Base-by-base conservation (phyloP, 2,113 vertebrate species). In the Cryptotis parvus region DNA sequence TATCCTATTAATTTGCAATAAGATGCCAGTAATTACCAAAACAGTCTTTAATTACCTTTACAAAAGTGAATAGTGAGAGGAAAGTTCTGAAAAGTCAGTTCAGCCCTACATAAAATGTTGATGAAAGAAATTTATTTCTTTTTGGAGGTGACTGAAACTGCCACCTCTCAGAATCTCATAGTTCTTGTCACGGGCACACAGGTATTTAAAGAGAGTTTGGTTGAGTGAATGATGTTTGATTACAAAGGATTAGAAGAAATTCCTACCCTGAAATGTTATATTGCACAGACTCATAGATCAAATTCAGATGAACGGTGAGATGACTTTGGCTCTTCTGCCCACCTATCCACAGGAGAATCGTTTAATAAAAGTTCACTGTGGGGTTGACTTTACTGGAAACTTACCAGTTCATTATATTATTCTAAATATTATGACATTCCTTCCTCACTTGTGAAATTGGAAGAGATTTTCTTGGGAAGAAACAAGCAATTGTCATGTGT, bases 391-490 rank as follows among this genome's bases (percentile, higher is more conserved):
- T 89, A 70, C 18, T 94, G 82, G 74, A 85, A 85, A 29, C 16
- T 69, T 77, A 88, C 66, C 78, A 88, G 58, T 20, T 91, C 52
- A 87, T 91, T 93, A 52, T 90, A 79, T 95, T 86, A 87, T 93
- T 95, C 39, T 90, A 91, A 92, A 85, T 95, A 86, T 94, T 90
- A 94, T 94, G 88, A 90, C 79, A 90, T 94, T 92, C 83, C 39
- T 95, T 92, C 18, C n/a, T 94, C 65, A 92, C 70, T 95, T 91
- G 29, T 73, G 83, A 96, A 93, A 93, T 83, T 94, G 85, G 45
- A 91, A 94, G 43, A 93, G 11, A 79, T 74, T 92, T 93, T 76
- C 74, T 65, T 82, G 41, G 84, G 95, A 76, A 94, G 58, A 95
- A 95, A 80, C 90, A 95, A 96, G 39, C 90, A 85, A 90, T 92